Base-by-base conservation (phyloP, 2,113 vertebrate genomes). In the Zeus faber region DNA sequence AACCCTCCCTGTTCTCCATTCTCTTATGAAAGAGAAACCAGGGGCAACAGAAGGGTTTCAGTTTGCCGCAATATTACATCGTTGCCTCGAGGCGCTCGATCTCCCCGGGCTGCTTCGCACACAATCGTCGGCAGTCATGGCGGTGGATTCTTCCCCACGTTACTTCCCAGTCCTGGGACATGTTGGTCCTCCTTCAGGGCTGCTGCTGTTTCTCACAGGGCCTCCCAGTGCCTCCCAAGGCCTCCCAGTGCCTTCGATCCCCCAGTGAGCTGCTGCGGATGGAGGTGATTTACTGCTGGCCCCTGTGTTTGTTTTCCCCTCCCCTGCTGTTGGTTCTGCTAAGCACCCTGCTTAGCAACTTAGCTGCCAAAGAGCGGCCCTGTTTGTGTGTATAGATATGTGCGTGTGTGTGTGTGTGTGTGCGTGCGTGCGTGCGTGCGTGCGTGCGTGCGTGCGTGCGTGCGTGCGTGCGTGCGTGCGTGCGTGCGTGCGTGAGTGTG, bases 221-320 rank as follows among this genome's bases (percentile, higher is more conserved):
- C 68, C 74, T 72, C 78, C 52, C 43, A 4, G 56, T 62, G 70
- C 13, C 31, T 33, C 31, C 9, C 31, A 10, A 13, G 31, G 31
- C 31, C 31, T 13, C 6, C 8, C 1, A 33, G 31, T 8, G 51
- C 71, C 55, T 74, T 54, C 73, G 55, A 66, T 76, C 68, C 74
- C 64, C 35, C 1, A 7, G 49, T 71, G 74, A 79, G 72, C 62
- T 62, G 47, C 75, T 71, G 68, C 55, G 62, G 81, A 84, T 74
- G 77, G 72, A 82, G 72, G 72, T 78, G 79, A 80, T 84, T 84
- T 84, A 79, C 67, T 71, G 58, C 51, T 70, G 72, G 81, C 73
- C 81, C 58, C 81, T 58, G 40, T 82, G 74, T 82, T 82, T 82
- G 72, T 80, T 84, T 85, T 82, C 59, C 56, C 70, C 75, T 68